These are phyloP conservation scores for Halcyon smyrnensis DNA, from an alignment of 2,797 vertebrate species.

Conservation along the genomic window DNA sequence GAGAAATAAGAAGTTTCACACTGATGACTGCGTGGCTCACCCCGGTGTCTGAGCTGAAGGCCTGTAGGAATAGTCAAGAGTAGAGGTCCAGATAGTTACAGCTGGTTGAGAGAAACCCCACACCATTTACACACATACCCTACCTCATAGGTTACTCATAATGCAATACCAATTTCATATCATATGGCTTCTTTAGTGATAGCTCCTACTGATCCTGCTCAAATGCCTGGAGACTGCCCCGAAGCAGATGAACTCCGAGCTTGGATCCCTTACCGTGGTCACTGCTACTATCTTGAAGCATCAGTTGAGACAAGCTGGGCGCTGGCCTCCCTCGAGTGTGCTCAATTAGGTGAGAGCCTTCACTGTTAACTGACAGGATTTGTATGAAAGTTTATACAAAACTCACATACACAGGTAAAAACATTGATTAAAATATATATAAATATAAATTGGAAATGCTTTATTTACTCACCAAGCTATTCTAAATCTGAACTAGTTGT, in stretches of 20 bases:
- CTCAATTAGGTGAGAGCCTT: conserved; percentile 82
- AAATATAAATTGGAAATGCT: not conserved
- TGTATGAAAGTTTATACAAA: not conserved
- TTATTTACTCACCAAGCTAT: not conserved
- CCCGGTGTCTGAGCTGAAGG: not conserved
- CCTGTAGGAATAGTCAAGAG: not conserved
- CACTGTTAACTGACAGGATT: not conserved
- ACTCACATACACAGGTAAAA: not conserved
- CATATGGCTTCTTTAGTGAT: conserved; percentile 70
- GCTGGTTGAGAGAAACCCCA: not conserved
- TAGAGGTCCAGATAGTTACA: not conserved
- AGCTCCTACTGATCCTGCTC: conserved; percentile 86
- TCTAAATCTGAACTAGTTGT: not conserved
- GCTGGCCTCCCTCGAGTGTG: conserved; percentile 86
- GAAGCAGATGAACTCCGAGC: conserved; percentile 71
- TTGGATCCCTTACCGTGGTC: conserved; percentile 88
- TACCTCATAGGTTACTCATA: not conserved
- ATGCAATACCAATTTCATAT: not conserved
- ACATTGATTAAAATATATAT: not conserved
- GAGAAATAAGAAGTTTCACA: not conserved
- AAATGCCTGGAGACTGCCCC: conserved; percentile 88
- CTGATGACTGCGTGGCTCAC: not conserved
- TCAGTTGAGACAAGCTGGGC: conserved; percentile 83
- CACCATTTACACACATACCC: not conserved
- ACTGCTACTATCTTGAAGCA: conserved; percentile 86